Base-by-base conservation (phyloP, 2,113 vertebrate genomes). In the Capreolus pygargus region DNA sequence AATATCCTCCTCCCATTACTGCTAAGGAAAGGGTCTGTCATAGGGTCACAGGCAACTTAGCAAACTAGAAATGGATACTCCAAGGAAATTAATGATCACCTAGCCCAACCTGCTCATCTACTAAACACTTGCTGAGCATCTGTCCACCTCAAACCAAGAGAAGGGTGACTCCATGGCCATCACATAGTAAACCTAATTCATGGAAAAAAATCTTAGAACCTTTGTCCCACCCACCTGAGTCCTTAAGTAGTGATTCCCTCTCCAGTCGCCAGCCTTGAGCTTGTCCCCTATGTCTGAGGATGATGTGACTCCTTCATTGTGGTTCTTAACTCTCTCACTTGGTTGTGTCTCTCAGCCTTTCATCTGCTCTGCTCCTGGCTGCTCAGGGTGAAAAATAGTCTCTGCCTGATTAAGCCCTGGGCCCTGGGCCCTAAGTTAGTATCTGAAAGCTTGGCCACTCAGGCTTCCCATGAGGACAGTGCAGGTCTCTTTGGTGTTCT, bases 151-250 rank as follows among this genome's bases (percentile, higher is more conserved):
- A 45, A 47, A 52, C 2, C 27, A 3, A 1, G 17, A 47, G 1
- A 74, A 6, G 4, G 4, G 21, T 1, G 9, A 54, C 2, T 7
- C 19, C 43, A 5, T 1, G 3, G 88, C n/a, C 43, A 14, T 15
- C 55, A 33, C n/a, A 0, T 6, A 9, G 3, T 23, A 8, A 82
- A 11, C 47, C 23, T 13, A 4, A 52, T 27, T 74, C 9, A 45
- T 6, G 36, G 50, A 21, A 94, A 39, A 64, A 76, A 79, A 17
- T 16, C 55, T 78, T 47, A 83, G 58, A 30, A n/a, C n/a, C 43
- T 23, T 50, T 30, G 3, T 1, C 9, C 14, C 67, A 8, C 17
- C 11, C 21, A 36, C 6, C 50, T 14, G 78, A 25, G 11, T 27
- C 45, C 47, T 47, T 10, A 30, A 12, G 64, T 19, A 52, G 14